These are phyloP conservation scores for Cololabis saira DNA, from an alignment of 2,113 vertebrate species.

Conservation along the genomic window DNA sequence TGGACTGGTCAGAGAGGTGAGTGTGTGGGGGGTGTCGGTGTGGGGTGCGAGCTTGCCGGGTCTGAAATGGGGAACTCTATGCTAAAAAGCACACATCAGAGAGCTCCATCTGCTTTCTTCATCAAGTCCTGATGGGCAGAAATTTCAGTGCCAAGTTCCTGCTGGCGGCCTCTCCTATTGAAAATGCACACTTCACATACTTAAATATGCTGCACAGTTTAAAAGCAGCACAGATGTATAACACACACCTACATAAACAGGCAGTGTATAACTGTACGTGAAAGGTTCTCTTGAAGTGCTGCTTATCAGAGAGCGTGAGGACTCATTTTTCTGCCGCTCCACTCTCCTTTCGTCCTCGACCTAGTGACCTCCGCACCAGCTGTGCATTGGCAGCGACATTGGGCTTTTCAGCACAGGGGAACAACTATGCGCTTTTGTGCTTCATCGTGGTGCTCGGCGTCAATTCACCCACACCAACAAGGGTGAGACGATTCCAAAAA, in stretches of 20 bases:
- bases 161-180: slow-evolving; percentile 44
- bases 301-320: slow-evolving; percentile 24
- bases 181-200: slow-evolving; percentile 15
- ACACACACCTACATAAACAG: slow-evolving; percentile 1
- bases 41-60: slow-evolving; percentile 12
- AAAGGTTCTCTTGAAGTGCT: slow-evolving; percentile 35
- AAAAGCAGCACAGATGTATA: slow-evolving; percentile 20
- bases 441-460: slow-evolving; percentile 11
- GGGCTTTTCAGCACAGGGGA: slow-evolving; percentile 23
- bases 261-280: slow-evolving; percentile 34
- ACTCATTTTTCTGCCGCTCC: slow-evolving; percentile 35
- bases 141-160: slow-evolving; percentile 63
- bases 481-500: slow-evolving; percentile 31
- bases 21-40: neutral
- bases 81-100: slow-evolving; percentile 58
- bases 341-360: slow-evolving; percentile 45
- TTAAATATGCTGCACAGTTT: neutral
- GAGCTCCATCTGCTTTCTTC: slow-evolving; percentile 77
- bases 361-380: slow-evolving; percentile 14
- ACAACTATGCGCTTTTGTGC: slow-evolving; percentile 23
- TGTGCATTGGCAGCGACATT: neutral
- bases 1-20: slow-evolving; percentile 13
- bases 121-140: slow-evolving; percentile 65
- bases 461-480: slow-evolving; percentile 32
- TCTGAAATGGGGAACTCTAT: slow-evolving; percentile 40